These are phyloP conservation scores for Pituophis catenifer DNA, from an alignment of 2,113 vertebrate genomes.

Conservation along the genomic window DNA sequence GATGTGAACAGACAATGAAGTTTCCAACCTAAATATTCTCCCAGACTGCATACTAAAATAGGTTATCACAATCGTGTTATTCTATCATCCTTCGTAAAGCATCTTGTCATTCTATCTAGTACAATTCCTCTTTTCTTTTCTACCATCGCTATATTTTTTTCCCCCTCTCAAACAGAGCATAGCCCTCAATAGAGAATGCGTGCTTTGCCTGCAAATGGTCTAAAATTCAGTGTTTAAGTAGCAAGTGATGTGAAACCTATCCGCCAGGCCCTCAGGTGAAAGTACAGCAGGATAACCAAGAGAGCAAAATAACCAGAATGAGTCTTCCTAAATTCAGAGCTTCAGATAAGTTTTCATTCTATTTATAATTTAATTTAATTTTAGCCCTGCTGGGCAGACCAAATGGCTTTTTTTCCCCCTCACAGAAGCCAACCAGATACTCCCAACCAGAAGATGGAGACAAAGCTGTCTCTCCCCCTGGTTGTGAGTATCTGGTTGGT, in stretches of 20 bases:
- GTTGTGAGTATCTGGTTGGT: neutral
- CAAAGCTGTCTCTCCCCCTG: neutral
- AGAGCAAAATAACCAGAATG: neutral
- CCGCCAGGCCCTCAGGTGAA: neutral
- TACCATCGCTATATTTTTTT: neutral
- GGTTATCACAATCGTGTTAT: neutral
- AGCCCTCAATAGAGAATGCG: neutral
- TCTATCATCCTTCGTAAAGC: neutral
- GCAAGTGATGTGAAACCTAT: neutral
- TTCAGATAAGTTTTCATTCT: neutral
- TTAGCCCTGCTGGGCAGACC: neutral
- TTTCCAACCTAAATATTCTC: neutral
- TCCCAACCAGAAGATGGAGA: neutral
- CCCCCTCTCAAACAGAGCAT: neutral
- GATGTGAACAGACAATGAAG: neutral
- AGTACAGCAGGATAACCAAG: neutral
- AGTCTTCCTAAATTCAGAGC: neutral
- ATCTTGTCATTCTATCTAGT: neutral
- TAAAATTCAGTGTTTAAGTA: neutral
- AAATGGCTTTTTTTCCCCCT: accelerated
- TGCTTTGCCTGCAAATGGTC: neutral
- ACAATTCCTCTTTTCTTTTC: neutral
- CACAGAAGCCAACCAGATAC: neutral
- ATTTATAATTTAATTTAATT: neutral
- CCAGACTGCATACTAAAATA: neutral